Percentiles rank a stretch among this genome's conserved stretches.
Evolutionary conservation across 2,113 vertebrate species (phyloP).

Genomic region (Cavia aperea): DNA sequence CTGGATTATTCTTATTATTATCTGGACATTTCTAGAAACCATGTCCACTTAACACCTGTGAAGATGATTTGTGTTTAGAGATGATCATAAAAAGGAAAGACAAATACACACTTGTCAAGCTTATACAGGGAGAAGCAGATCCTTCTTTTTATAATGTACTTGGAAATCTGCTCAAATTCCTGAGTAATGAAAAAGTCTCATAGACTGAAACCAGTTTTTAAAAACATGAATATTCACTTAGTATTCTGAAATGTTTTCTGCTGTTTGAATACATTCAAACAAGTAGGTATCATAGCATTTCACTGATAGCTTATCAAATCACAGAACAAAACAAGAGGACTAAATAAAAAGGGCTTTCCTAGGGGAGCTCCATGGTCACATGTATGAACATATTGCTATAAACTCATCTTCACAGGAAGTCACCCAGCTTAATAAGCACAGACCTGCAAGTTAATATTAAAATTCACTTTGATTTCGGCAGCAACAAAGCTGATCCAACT

Average conservation of each 20-base stretch:
- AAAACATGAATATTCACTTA: slow-evolving; percentile 50
- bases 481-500: slow-evolving; percentile 59
- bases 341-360: slow-evolving; percentile 51
- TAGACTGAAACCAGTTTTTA: background rate
- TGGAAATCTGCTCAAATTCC: slow-evolving; percentile 40
- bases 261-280: slow-evolving; percentile 52
- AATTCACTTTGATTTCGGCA: slow-evolving; percentile 68
- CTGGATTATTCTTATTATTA: background rate
- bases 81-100: slow-evolving; percentile 17
- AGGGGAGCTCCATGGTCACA: slow-evolving; percentile 42
- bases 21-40: slow-evolving; percentile 32
- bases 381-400: slow-evolving; percentile 56
- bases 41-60: slow-evolving; percentile 3
- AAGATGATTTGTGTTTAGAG: background rate
- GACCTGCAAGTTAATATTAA: slow-evolving; percentile 69
- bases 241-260: slow-evolving; percentile 42
- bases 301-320: slow-evolving; percentile 46
- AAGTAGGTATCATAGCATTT: slow-evolving; percentile 48
- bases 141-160: slow-evolving; percentile 23
- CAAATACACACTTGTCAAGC: background rate
- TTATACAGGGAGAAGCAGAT: background rate
- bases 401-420: slow-evolving; percentile 69
- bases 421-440: slow-evolving; percentile 65
- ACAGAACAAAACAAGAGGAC: slow-evolving; percentile 35
- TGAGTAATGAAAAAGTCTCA: slow-evolving; percentile 47